Conservation (phyloP, 2,113 vertebrate genomes). For the Orthonyx spaldingii region DNA sequence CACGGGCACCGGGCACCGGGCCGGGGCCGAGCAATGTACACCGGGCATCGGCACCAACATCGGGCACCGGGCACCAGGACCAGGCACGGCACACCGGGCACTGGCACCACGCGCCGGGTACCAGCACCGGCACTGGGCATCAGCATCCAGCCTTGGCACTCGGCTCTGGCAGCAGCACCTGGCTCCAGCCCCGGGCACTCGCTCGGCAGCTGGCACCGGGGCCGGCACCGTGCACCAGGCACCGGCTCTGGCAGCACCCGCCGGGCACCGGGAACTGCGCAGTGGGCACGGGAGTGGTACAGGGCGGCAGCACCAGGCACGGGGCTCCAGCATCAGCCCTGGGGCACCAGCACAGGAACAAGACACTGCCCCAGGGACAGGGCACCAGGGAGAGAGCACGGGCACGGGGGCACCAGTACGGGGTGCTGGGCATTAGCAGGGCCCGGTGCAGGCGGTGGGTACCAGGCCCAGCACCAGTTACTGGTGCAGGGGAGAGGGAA, state of each 20-base stretch:
- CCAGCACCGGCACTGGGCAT: background rate
- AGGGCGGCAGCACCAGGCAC: background rate
- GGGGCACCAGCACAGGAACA: background rate
- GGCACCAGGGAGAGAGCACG: background rate
- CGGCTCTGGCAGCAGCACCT: background rate
- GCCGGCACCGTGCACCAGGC: background rate
- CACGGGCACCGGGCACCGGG: background rate
- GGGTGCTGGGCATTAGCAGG: background rate
- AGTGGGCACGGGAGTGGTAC: background rate
- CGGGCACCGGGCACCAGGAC: background rate
- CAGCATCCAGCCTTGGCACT: background rate
- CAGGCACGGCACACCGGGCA: background rate
- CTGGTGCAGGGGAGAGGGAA: background rate
- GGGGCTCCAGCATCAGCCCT: background rate
- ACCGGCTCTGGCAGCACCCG: background rate
- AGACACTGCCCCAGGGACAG: background rate
- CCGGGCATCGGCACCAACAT: background rate
- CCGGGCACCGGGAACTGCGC: rapidly evolving
- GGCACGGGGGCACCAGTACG: rapidly evolving
- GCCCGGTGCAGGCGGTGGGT: background rate
- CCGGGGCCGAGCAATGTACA: too few relatives aligned
- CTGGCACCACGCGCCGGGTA: background rate
- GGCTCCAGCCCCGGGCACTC: too few relatives aligned
- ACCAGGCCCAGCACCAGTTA: background rate
- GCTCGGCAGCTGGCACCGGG: background rate